A percentile compares a stretch with the other conserved stretches of the same genome.
These are phyloP conservation scores for Brachionus sp. DNA, from an alignment of 1,140 invertebrate genomes.

Conservation along the genomic window DNA sequence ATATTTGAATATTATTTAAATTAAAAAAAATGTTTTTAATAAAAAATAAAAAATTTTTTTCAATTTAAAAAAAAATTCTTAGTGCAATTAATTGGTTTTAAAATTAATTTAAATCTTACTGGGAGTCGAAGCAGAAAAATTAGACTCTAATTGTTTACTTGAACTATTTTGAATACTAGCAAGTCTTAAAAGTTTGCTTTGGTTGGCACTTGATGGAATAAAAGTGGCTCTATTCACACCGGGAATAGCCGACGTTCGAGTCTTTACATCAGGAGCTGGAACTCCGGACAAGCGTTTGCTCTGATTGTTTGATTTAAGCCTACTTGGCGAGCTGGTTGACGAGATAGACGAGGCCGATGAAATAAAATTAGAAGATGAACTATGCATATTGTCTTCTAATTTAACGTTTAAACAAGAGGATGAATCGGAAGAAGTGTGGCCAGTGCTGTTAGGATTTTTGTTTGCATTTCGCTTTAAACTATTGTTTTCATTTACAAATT, in stretches of 20 bases:
- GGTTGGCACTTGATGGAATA: not conserved
- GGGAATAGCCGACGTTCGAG: not conserved
- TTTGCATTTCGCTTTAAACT: conserved; percentile 1
- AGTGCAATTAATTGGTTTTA: not conserved
- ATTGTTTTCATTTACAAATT: not conserved
- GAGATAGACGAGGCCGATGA: conserved; percentile 26
- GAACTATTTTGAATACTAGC: not conserved
- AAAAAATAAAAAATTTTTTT: too few species aligned
- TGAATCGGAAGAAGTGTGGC: not conserved
- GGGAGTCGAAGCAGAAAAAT: not conserved
- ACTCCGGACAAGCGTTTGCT: not conserved
- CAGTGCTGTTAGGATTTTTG: not conserved
- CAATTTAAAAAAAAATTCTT: not conserved
- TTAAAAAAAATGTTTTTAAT: too few species aligned
- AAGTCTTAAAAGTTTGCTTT: not conserved
- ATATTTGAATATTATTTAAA: too few species aligned
- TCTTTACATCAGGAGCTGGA: not conserved
- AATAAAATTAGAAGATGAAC: not conserved
- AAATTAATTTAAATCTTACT: not conserved
- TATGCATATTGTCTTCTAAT: conserved; percentile 1
- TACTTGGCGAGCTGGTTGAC: not conserved
- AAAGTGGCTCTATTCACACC: not conserved
- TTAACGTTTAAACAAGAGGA: not conserved
- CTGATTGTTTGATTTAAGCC: not conserved
- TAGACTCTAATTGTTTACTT: not conserved